A percentile compares a stretch with the other conserved stretches of the same genome.
Conservation (phyloP, 2,113 vertebrate species). For the Urocitellus parryii region DNA sequence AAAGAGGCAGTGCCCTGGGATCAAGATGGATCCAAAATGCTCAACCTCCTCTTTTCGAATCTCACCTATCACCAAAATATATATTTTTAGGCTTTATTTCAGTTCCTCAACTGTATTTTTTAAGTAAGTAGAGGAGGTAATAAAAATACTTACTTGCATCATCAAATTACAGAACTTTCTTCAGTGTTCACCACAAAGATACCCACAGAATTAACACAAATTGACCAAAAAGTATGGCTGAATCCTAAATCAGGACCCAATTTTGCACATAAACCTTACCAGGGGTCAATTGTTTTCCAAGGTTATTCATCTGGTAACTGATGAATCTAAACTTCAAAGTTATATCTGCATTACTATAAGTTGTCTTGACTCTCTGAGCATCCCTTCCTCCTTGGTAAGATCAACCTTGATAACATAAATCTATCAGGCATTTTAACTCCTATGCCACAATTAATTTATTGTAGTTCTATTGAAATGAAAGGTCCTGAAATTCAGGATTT, state of each 20-base stretch:
- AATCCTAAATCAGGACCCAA: neutral
- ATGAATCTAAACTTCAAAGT: constrained; percentile 2
- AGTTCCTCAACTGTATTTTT: no score
- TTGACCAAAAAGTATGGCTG: neutral
- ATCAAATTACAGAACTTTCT: neutral
- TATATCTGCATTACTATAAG: neutral
- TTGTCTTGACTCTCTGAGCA: neutral
- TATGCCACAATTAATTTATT: neutral
- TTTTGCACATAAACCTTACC: neutral
- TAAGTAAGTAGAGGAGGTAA: neutral
- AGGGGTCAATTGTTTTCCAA: neutral
- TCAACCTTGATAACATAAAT: neutral
- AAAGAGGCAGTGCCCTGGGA: neutral
- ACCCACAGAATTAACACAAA: neutral
- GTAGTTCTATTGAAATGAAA: constrained; percentile 43
- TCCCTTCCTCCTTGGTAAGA: neutral
- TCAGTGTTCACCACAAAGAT: neutral
- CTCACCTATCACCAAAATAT: neutral
- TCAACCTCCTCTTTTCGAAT: neutral
- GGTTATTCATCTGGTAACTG: neutral
- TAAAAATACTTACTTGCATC: neutral
- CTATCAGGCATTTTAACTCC: neutral
- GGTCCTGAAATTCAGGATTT: neutral
- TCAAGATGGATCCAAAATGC: neutral
- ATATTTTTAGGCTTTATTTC: neutral